A percentile compares a stretch with the other conserved stretches of the same genome.
Evolutionary conservation across 2,888 invertebrate species (phyloP).

Genomic region (Hydrotaea cyrtoneurina): DNA sequence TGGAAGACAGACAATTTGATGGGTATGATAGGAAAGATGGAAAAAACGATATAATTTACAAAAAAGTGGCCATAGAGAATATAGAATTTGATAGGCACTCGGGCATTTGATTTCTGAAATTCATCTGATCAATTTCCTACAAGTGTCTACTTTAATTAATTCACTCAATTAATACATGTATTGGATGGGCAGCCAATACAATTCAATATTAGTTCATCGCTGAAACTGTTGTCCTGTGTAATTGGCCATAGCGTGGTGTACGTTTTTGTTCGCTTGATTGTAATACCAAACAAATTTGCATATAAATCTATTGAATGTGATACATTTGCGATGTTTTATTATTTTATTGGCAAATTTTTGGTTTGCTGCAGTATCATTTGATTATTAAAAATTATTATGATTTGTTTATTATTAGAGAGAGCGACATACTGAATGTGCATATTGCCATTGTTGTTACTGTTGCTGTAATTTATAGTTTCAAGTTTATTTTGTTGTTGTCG

Average conservation of each 20-base stretch:
- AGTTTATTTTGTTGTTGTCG: background rate
- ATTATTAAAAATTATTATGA: constrained; percentile 31
- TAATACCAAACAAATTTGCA: constrained; percentile 46
- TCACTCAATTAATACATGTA: too few species aligned
- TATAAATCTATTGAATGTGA: constrained; percentile 55
- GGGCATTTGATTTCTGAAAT: too few species aligned
- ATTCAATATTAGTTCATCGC: too few species aligned
- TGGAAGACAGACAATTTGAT: too few species aligned
- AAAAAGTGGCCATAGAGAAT: too few species aligned
- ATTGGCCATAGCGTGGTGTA: background rate
- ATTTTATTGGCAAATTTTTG: constrained; percentile 17
- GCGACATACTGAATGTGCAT: constrained; percentile 46
- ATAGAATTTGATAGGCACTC: too few species aligned
- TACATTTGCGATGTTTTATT: constrained; percentile 21
- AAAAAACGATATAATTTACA: too few species aligned
- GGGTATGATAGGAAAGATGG: too few species aligned
- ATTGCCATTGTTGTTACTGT: constrained; percentile 15
- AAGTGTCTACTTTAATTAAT: too few species aligned
- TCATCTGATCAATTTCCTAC: too few species aligned
- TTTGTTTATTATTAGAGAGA: constrained; percentile 53
- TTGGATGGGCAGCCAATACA: too few species aligned
- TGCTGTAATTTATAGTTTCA: constrained; percentile 16
- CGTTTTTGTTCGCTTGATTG: background rate
- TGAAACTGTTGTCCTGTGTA: constrained; percentile 9
- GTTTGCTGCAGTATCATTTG: background rate